These are phyloP conservation scores for Plebejus anna DNA, from an alignment of 2,888 invertebrate species.

Conservation along the genomic window DNA sequence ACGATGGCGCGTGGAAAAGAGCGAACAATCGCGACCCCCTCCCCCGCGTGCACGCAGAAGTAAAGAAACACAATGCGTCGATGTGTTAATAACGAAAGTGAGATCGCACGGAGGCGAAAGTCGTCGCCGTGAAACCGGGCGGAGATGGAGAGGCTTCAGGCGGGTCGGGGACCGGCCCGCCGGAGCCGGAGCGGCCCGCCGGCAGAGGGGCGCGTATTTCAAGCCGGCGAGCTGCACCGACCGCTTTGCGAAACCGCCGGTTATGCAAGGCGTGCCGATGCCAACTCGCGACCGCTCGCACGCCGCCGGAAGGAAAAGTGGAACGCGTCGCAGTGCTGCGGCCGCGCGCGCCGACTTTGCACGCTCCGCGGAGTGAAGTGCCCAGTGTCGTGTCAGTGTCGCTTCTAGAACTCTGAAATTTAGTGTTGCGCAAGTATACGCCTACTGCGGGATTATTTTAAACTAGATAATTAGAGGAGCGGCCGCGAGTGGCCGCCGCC, in stretches of 20 bases:
- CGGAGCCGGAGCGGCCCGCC: conserved; percentile 50
- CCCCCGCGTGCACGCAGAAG: conserved; percentile 28
- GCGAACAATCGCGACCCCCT: not conserved
- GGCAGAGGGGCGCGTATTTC: conserved; percentile 71
- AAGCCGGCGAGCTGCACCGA: conserved; percentile 73
- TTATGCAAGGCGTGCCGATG: conserved; percentile 78
- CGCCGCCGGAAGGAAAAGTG: conserved; percentile 77
- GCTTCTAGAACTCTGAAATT: conserved; percentile 73
- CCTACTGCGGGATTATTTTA: conserved; percentile 74
- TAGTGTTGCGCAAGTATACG: conserved; percentile 74
- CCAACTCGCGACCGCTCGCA: conserved; percentile 71
- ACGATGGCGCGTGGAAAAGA: conserved; percentile 28
- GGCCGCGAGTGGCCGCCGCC: conserved; percentile 43
- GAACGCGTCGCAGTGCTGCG: conserved; percentile 76
- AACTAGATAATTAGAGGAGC: conserved; percentile 63
- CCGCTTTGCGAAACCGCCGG: conserved; percentile 76
- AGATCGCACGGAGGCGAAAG: conserved; percentile 65
- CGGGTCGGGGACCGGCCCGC: conserved; percentile 46
- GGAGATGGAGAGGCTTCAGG: conserved; percentile 57
- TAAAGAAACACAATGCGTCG: conserved; percentile 48
- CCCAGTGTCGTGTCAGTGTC: conserved; percentile 75
- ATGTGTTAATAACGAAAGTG: conserved; percentile 63
- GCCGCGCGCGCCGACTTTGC: conserved; percentile 73
- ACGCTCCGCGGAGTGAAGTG: conserved; percentile 73
- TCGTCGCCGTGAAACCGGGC: conserved; percentile 63